Percentiles rank a stretch among this genome's conserved stretches.
Evolutionary conservation across 2,113 vertebrate genomes (phyloP).

Genomic region (Dendrocopos noguchii): DNA sequence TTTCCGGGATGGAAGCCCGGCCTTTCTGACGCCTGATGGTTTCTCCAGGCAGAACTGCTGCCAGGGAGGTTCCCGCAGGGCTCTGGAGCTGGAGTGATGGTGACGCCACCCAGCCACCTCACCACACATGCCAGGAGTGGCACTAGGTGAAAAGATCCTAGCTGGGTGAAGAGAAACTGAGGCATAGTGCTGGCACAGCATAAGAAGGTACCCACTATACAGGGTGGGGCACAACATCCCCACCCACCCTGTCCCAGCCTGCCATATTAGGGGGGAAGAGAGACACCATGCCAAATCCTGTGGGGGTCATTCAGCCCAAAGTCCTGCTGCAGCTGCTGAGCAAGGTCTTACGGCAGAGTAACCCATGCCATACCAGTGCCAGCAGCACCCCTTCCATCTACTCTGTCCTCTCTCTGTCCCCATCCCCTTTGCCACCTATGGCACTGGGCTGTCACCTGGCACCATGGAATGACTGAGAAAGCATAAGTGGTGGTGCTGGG

Average conservation of each 20-base stretch:
- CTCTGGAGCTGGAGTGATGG: neutral
- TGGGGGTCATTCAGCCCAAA: neutral
- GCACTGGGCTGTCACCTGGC: neutral
- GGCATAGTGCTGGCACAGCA: neutral
- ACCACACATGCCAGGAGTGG: neutral
- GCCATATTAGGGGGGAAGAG: neutral
- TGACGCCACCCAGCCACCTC: neutral
- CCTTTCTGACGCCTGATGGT: slow-evolving; percentile 35
- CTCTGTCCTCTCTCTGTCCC: accelerated
- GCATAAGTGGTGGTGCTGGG: neutral
- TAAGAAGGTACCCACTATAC: neutral
- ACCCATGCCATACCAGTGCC: neutral
- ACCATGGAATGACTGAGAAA: accelerated
- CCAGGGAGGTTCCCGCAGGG: neutral
- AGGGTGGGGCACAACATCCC: neutral
- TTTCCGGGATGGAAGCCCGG: slow-evolving; percentile 51
- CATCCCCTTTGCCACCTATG: neutral
- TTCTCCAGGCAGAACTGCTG: slow-evolving; percentile 53
- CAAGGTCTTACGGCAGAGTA: neutral
- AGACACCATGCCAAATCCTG: accelerated
- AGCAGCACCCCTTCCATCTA: neutral
- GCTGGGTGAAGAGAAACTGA: neutral
- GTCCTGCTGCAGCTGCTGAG: neutral
- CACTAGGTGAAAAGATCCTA: neutral
- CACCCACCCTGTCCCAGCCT: neutral